Conservation (phyloP, 2,888 invertebrate species). For the Thalpophila matura region DNA sequence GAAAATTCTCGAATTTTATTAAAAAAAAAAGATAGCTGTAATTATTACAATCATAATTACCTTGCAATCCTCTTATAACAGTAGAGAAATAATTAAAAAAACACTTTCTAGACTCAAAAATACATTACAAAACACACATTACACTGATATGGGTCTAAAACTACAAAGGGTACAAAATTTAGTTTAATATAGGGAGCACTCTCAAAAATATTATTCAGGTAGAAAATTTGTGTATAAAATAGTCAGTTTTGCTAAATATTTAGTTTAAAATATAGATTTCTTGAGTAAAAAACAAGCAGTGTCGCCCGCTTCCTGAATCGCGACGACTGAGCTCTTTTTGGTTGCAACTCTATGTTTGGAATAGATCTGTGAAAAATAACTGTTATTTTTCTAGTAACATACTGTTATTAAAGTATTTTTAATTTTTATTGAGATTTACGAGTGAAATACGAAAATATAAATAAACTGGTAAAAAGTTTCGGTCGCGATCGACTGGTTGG, state of each 20-base stretch:
- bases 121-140: constrained; percentile 38
- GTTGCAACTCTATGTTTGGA: constrained; percentile 11
- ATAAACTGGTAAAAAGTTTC: no score
- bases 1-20: not conserved
- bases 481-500: no score
- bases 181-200: constrained; percentile 46
- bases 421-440: not conserved
- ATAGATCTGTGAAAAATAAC: constrained; percentile 2
- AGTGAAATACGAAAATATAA: no score
- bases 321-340: constrained; percentile 62
- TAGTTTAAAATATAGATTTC: constrained; percentile 65
- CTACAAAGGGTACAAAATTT: constrained; percentile 55
- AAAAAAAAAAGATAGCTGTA: not conserved
- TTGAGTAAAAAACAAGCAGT: constrained; percentile 66
- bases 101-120: constrained; percentile 36
- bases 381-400: not conserved
- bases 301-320: constrained; percentile 59
- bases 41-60: constrained; percentile 32
- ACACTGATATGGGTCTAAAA: constrained; percentile 55
- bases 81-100: constrained; percentile 33
- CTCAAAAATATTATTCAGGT: constrained; percentile 67
- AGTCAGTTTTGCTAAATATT: constrained; percentile 62
- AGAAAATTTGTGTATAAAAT: constrained; percentile 71
- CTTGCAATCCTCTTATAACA: constrained; percentile 25
- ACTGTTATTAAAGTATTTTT: constrained; percentile 8